A percentile compares a stretch with the other conserved stretches of the same genome.
phyloP scores from a whole-genome alignment of 1,140 invertebrate species.

The Lamellibrachia luymesi region DNA sequence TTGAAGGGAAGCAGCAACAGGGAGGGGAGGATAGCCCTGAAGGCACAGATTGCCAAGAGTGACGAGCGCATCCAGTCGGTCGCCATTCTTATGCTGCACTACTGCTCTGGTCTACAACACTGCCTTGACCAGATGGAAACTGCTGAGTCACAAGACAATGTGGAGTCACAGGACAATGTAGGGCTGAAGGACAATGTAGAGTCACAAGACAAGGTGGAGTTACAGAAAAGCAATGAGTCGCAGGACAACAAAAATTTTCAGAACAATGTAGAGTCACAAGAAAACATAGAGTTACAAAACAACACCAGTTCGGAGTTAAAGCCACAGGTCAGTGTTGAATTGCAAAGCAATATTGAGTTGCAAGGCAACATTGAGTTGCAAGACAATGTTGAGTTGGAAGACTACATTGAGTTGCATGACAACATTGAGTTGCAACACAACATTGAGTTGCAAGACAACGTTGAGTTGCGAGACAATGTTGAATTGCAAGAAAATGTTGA shows the following conservation, averaged over 20 bases:
- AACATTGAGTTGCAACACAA: neutral
- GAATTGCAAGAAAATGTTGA: neutral
- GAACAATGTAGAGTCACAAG: neutral
- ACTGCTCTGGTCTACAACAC: constrained; percentile 77
- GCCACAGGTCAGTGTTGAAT: neutral
- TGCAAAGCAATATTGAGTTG: neutral
- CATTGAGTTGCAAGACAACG: neutral
- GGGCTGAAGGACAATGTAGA: neutral
- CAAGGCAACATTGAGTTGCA: neutral
- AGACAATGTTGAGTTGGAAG: too few relatives aligned
- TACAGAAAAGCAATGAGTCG: neutral
- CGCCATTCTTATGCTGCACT: constrained; percentile 80
- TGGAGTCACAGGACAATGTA: neutral
- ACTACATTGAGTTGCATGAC: neutral
- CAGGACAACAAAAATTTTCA: neutral
- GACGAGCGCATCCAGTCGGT: constrained; percentile 76
- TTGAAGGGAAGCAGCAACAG: constrained; percentile 57
- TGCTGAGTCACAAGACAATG: neutral
- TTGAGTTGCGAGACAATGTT: neutral
- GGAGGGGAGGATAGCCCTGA: constrained; percentile 54
- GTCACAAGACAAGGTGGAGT: neutral
- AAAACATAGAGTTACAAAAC: neutral
- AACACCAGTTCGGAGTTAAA: too few relatives aligned
- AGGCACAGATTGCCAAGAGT: constrained; percentile 63
- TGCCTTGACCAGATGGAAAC: constrained; percentile 58